Percentiles rank a stretch among this genome's conserved stretches.
Evolutionary conservation across 2,888 invertebrate genomes (phyloP).

Genomic region (Bimastos eiseni): DNA sequence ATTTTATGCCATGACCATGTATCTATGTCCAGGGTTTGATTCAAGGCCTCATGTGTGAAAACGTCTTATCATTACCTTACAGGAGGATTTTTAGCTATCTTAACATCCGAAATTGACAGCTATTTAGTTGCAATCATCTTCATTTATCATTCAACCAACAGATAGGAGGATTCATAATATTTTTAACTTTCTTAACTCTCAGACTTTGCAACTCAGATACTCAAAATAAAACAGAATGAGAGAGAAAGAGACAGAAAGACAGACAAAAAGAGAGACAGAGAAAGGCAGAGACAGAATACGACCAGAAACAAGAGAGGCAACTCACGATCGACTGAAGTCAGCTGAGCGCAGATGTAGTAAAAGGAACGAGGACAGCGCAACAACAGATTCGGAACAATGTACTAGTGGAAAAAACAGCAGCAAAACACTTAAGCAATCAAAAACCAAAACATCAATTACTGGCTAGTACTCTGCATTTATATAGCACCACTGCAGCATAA

Average conservation of each 20-base stretch:
- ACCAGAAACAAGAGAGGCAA: not conserved
- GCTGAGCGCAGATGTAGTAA: slow-evolving; percentile 47
- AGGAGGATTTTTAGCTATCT: not conserved
- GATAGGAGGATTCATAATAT: no score
- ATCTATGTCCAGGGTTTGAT: not conserved
- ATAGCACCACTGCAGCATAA: no score
- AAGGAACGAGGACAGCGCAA: slow-evolving; percentile 49
- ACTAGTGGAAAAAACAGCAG: slow-evolving; percentile 47
- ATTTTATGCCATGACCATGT: no score
- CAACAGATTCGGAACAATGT: slow-evolving; percentile 53
- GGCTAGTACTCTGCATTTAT: no score
- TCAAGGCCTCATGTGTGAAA: not conserved
- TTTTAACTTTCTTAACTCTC: no score
- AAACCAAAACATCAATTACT: not conserved
- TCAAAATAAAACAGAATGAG: no score
- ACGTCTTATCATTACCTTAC: not conserved
- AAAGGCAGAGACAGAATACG: not conserved
- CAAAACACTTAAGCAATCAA: not conserved
- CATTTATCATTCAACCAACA: not conserved
- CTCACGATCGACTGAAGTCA: slow-evolving; percentile 24
- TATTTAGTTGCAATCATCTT: not conserved
- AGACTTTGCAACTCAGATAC: no score
- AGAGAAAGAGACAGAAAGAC: not conserved
- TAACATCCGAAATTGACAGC: not conserved
- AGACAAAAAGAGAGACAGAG: not conserved